Conservation (phyloP, 2,113 vertebrate species). For the Rhinopithecus roxellana region DNA sequence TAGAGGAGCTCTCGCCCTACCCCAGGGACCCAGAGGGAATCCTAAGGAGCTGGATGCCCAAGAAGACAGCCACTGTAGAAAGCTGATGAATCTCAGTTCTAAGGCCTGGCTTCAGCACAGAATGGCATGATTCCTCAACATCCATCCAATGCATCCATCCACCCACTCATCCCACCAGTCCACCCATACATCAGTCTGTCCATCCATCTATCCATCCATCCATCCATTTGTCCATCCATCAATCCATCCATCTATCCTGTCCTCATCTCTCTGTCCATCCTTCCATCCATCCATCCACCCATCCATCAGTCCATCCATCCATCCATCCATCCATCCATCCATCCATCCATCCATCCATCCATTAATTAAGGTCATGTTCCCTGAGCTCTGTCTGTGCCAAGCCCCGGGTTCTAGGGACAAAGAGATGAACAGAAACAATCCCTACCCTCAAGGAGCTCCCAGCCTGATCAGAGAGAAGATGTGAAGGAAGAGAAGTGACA, state of each 20-base stretch:
- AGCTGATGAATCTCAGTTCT: neutral
- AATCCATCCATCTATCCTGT: too few relatives aligned
- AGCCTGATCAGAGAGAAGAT: neutral
- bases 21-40: neutral
- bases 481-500: conserved; percentile 43
- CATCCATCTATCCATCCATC: neutral
- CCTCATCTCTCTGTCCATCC: too few relatives aligned
- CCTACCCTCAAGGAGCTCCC: conserved; percentile 3
- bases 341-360: neutral
- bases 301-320: neutral
- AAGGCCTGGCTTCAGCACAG: neutral
- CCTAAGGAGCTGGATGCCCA: neutral
- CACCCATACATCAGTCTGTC: neutral
- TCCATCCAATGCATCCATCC: neutral
- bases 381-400: neutral
- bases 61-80: neutral
- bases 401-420: neutral
- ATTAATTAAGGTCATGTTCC: neutral
- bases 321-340: neutral
- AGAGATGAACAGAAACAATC: conserved; percentile 23
- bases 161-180: neutral
- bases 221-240: neutral
- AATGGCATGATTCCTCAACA: neutral
- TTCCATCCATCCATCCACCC: neutral
- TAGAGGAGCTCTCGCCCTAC: neutral